Base-by-base conservation (phyloP, 1,140 invertebrate species). In the Megalopta genalis region DNA sequence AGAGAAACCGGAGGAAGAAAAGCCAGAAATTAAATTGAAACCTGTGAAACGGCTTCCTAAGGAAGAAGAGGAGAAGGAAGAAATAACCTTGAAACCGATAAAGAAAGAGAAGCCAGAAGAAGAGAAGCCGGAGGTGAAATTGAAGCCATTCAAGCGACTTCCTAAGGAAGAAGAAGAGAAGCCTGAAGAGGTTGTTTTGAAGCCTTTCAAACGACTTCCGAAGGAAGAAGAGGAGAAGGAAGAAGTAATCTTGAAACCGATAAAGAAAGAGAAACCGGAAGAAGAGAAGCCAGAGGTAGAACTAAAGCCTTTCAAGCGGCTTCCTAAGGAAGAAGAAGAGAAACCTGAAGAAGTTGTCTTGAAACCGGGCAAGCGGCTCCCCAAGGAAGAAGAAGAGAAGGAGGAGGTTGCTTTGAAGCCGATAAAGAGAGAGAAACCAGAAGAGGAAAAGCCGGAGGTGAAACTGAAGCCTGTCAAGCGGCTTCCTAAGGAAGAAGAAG, bases 351-450 rank as follows among this genome's bases (percentile, higher is more conserved):
- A 74, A 86, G 91, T 93, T 37, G 87, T 87, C 76, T 91, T 93
- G 85, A 92, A 93, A 23, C 90, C 88, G 6, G 90, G 92, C 4
- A 94, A 92, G 78, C 87, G 89, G 5, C 85, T 85, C 49, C 90
- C 93, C 60, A 88, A 87, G 65, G 57, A 75, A 65, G 76, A 85
- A 14, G 78, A 82, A 10, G 72, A 72, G 23, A 78, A 80, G 6
- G 81, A 80, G 2, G 82, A 66, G 8, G 6, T 82, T 2, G n/a
- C 89, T 90, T 72, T 80, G 85, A 92, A 80, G 90, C 90, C 23
- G 91, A 93, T 84, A 86, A 93, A 80, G 16, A 76, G 27, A 2
- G 71, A 83, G 0, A 82, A 85, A 39, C 79, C 74, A 0, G 86
- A 83, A 5, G 83, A 86, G 66, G 57, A 73, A 0, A 71, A 60